Percentiles rank a stretch among this genome's conserved stretches.
Conservation (phyloP, 2,113 vertebrate species). For the Rhea pennata region DNA sequence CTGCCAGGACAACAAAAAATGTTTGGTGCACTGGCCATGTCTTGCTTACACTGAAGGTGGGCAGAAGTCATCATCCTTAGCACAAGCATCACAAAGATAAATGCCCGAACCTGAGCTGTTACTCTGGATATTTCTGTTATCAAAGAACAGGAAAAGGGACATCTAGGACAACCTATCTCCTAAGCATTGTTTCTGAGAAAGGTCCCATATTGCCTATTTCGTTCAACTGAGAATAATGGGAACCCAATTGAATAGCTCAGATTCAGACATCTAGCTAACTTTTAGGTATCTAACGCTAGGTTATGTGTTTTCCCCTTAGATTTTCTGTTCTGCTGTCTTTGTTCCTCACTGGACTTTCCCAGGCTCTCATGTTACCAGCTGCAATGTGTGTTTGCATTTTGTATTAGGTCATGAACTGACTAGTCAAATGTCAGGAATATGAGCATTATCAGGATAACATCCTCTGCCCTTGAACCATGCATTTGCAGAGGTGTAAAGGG, state of each 20-base stretch:
- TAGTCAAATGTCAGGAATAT: background rate
- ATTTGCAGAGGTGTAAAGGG: background rate
- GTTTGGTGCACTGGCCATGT: background rate
- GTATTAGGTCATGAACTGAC: background rate
- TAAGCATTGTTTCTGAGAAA: accelerated
- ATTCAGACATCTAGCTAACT: background rate
- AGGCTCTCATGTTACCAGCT: background rate
- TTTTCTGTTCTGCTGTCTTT: background rate
- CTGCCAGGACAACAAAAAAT: background rate
- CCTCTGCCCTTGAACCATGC: background rate
- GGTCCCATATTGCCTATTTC: background rate
- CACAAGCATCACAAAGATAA: background rate
- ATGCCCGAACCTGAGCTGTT: background rate
- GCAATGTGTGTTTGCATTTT: background rate
- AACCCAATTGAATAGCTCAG: background rate
- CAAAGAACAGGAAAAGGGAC: background rate
- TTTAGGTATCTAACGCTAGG: background rate
- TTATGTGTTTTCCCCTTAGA: background rate
- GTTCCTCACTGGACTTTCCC: background rate
- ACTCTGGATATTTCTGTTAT: background rate
- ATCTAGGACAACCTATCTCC: background rate
- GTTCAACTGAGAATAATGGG: background rate
- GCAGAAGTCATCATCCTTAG: background rate
- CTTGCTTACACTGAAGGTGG: background rate
- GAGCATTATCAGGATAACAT: background rate